phyloP scores from a whole-genome alignment of 2,888 invertebrate genomes.

The Chymomyza fuscimana region DNA sequence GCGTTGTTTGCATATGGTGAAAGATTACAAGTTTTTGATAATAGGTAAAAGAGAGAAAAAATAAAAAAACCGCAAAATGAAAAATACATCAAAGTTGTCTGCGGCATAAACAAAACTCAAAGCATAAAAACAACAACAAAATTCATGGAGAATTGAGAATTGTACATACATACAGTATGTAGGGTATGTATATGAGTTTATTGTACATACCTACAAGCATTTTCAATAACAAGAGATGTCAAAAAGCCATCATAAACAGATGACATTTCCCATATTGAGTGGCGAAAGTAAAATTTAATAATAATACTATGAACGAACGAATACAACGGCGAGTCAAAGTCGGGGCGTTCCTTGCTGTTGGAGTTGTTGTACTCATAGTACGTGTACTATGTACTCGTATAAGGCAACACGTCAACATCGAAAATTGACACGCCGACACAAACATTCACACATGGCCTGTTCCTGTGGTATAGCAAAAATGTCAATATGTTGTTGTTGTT shows the following conservation, averaged over 20 bases:
- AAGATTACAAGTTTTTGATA: not conserved
- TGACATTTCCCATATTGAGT: constrained; percentile 78
- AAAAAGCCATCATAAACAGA: constrained; percentile 78
- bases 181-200: not conserved
- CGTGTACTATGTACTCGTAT: not conserved
- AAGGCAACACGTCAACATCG: constrained; percentile 69
- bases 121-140: constrained; percentile 26
- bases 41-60: not conserved
- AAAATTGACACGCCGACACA: constrained; percentile 75
- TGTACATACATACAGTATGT: constrained; percentile 8
- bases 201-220: constrained; percentile 44
- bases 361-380: constrained; percentile 10
- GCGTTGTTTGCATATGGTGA: not conserved
- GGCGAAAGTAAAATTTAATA: constrained; percentile 76
- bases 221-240: constrained; percentile 74
- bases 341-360: constrained; percentile 27
- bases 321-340: constrained; percentile 49
- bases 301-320: constrained; percentile 47
- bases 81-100: constrained; percentile 69
- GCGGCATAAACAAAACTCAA: constrained; percentile 25
- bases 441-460: constrained; percentile 71
- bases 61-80: constrained; percentile 60
- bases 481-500: constrained; percentile 72
- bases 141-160: constrained; percentile 39
- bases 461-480: constrained; percentile 50